Conservation (phyloP, 1,140 invertebrate genomes). For the Camponotus vicinus region DNA sequence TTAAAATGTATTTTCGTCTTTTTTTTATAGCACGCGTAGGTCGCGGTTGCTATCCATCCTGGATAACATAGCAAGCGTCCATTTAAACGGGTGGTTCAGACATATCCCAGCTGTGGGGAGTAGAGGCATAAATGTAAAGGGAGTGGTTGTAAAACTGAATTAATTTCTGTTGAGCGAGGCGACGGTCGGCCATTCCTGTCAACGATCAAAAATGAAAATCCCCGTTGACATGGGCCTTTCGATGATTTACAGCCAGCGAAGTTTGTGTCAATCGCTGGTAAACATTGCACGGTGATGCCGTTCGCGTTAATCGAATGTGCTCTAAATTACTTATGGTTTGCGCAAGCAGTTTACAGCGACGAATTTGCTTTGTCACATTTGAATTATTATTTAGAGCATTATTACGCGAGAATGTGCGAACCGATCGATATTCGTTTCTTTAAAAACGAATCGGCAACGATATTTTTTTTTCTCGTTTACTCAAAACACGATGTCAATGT, state of each 20-base stretch:
- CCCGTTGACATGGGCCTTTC: slow-evolving; percentile 5
- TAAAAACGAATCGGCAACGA: slow-evolving; percentile 20
- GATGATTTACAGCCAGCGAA: slow-evolving; percentile 20
- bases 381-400: slow-evolving; percentile 47
- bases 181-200: slow-evolving; percentile 5
- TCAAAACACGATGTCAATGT: slow-evolving; percentile 51
- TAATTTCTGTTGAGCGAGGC: slow-evolving; percentile 38
- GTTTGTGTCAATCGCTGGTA: slow-evolving; percentile 12
- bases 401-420: slow-evolving; percentile 29
- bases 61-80: background rate
- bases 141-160: slow-evolving; percentile 47
- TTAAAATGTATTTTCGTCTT: slow-evolving; percentile 33
- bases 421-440: slow-evolving; percentile 25
- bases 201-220: slow-evolving; percentile 44
- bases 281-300: slow-evolving; percentile 18
- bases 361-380: slow-evolving; percentile 46
- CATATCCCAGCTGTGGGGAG: no score
- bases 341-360: background rate
- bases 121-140: slow-evolving; percentile 26
- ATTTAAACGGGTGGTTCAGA: slow-evolving; percentile 33
- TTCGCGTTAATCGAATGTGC: background rate
- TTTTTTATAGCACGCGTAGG: background rate
- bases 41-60: background rate
- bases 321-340: slow-evolving; percentile 50
- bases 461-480: background rate